Conservation (phyloP, 1,140 invertebrate genomes). For the Amphibalanus amphitrite region DNA sequence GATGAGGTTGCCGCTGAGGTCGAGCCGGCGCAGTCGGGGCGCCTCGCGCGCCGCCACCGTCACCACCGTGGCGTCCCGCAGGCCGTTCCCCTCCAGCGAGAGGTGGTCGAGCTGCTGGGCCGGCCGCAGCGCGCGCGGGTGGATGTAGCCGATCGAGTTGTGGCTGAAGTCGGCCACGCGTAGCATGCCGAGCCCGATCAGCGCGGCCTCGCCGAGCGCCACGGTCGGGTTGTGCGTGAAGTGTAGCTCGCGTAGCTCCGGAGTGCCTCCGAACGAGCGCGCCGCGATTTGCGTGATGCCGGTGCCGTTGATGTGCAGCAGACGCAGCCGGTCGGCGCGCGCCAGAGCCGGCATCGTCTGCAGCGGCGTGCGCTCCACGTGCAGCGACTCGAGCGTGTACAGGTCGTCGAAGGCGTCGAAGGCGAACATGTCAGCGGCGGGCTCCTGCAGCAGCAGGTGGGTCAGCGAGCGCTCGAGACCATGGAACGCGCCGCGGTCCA, state of each 20-base stretch:
- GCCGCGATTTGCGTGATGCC: neutral
- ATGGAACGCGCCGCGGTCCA: neutral
- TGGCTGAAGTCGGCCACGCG: neutral
- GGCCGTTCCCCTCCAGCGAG: neutral
- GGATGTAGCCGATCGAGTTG: neutral
- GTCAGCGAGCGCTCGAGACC: neutral
- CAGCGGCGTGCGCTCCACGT: neutral
- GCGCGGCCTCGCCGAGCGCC: neutral
- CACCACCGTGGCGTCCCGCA: neutral
- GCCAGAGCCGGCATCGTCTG: neutral
- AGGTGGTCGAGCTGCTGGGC: neutral
- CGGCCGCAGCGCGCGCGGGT: neutral
- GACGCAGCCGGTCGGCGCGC: neutral
- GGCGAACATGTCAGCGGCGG: neutral
- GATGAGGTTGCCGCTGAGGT: neutral
- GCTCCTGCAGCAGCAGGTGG: neutral
- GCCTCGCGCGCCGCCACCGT: neutral
- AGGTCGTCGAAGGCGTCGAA: conserved; percentile 1
- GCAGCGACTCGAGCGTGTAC: neutral
- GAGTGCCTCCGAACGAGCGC: neutral
- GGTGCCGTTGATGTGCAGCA: conserved; percentile 1
- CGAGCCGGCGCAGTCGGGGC: neutral
- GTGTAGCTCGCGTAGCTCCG: neutral
- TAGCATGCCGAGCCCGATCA: neutral
- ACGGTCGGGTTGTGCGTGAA: neutral